These are phyloP conservation scores for Xenentodon cancila DNA, from an alignment of 2,797 vertebrate species.

Conservation along the genomic window DNA sequence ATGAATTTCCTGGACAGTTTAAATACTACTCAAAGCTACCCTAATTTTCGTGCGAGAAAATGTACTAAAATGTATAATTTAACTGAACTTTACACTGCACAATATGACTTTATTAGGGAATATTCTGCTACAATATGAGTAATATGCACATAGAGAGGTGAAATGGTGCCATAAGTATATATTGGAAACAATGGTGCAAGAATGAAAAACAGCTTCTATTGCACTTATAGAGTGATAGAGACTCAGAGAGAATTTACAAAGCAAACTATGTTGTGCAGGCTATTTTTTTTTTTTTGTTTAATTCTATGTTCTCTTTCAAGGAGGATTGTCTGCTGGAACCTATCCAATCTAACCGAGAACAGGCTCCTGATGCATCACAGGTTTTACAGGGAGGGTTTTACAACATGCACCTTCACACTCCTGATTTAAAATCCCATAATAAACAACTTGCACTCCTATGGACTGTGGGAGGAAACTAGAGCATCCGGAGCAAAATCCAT, in stretches of 20 bases:
- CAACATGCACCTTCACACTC: not conserved
- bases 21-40: not conserved
- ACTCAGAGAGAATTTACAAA: too few relatives aligned
- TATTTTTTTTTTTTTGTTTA: too few relatives aligned
- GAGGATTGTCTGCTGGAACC: not conserved
- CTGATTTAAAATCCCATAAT: not conserved
- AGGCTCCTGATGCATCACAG: not conserved
- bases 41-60: not conserved
- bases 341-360: not conserved
- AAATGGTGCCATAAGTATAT: conserved; percentile 37
- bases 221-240: too few relatives aligned
- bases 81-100: not conserved
- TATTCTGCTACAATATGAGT: conserved; percentile 1
- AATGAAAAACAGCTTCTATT: too few relatives aligned
- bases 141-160: conserved; percentile 19
- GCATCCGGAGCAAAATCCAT: not conserved
- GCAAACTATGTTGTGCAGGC: too few relatives aligned
- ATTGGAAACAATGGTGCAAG: not conserved
- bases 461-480: not conserved
- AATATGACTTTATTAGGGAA: not conserved
- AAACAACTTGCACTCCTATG: not conserved
- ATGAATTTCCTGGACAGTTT: too few relatives aligned
- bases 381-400: not conserved
- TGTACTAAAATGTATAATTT: not conserved
- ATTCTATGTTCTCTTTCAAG: too few relatives aligned